Evolutionary conservation across 2,888 invertebrate species (phyloP), one percentile per base, ranked within the genome.

Genomic region (Cryptus armator): DNA sequence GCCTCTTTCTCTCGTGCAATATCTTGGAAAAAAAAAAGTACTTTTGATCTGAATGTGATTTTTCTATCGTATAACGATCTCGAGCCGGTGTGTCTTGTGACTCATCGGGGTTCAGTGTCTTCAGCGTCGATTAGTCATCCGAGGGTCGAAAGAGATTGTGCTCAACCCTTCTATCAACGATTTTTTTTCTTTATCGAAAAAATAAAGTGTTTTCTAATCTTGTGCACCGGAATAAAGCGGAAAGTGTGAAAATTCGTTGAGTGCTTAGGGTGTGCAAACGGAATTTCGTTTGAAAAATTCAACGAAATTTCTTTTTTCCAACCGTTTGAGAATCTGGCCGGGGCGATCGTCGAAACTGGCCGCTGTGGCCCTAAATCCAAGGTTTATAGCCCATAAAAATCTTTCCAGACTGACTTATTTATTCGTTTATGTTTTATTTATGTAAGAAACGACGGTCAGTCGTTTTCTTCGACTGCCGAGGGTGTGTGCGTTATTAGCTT

Each of bases 311-410:
- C 1, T 6, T 67, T 43, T 19, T 24, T 81, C 51, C 68, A 14
- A 16, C 43, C 46, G 10, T 44, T 48, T 44, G 59, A 48, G 14
- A 67, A 59, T 62, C 43, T 46, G 14, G 12, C 12, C 6, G 14
- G 62, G 66, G 29, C 46, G 53, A 81, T 80, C 59, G 53, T 51
- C 43, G 53, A 77, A 59, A 64, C 62, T 44, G 75, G 64, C 66
- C 85, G n/a, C 32, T 64, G 78, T 81, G 74, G 75, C 70, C 84
- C 71, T 79, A 85, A 82, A 82, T 75, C 79, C 43, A 59, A 76
- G 82, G 80, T 83, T 83, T 16, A 77, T 24, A 71, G 32, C 46
- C 24, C 29, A 37, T 46, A 16, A 32, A 56, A 64, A 59, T 53
- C 14, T 24, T 19, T 53, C 56, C 43, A 0, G 1, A 19, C 14